Evolutionary conservation across 2,797 vertebrate species (phyloP).

Genomic region (Clarias fuscus): DNA sequence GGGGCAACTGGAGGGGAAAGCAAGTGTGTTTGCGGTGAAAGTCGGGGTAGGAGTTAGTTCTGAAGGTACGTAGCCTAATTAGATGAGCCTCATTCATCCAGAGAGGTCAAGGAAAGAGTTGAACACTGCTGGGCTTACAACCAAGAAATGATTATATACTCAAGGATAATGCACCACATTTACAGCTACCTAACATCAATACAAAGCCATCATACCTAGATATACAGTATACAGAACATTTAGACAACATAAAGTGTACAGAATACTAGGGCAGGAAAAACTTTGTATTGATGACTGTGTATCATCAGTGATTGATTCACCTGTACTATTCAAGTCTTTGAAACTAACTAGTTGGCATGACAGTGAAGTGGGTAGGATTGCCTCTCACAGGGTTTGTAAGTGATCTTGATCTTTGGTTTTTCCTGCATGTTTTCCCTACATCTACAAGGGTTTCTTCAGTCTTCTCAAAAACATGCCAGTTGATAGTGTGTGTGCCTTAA

Average conservation of each 20-base stretch:
- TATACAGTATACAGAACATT: background rate
- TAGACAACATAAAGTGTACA: background rate
- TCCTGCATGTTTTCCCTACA: background rate
- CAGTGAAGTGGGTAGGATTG: background rate
- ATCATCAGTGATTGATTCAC: background rate
- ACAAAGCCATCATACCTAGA: background rate
- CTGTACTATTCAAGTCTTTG: background rate
- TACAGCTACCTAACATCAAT: background rate
- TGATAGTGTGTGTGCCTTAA: background rate
- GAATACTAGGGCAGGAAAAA: background rate
- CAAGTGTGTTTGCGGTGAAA: background rate
- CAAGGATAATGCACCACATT: background rate
- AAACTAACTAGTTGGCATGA: background rate
- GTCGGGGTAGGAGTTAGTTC: background rate
- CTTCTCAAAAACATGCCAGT: background rate
- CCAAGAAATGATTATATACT: background rate
- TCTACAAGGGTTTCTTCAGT: background rate
- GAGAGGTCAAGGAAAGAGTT: background rate
- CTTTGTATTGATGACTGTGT: background rate
- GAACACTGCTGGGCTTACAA: background rate
- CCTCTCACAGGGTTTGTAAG: background rate
- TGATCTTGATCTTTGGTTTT: background rate
- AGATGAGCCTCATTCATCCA: background rate
- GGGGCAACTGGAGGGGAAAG: constrained; percentile 22
- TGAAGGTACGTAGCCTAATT: background rate